phyloP scores from a whole-genome alignment of 1,140 invertebrate genomes.

The Cotesia vestalis region DNA sequence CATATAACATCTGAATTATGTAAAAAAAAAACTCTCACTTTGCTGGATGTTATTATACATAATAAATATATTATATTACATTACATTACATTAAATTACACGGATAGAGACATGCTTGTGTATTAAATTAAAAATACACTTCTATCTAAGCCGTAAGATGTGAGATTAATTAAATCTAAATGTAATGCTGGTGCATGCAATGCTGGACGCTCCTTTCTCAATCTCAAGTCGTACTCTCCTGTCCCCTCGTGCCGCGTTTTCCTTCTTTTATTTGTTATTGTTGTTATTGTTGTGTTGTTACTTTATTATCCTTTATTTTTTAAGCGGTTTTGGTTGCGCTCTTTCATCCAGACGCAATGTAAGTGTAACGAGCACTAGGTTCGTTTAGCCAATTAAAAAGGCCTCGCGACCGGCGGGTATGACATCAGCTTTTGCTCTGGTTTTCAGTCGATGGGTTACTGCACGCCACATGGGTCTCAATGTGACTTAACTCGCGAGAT shows the following conservation, averaged over 20 bases:
- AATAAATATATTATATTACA: too few species aligned
- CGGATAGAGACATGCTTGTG: background rate
- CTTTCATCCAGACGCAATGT: slow-evolving; percentile 14
- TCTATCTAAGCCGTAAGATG: too few species aligned
- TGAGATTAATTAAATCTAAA: too few species aligned
- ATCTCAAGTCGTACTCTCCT: too few species aligned
- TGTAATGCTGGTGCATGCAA: too few species aligned
- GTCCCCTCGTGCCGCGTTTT: background rate
- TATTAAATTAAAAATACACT: background rate
- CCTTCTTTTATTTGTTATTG: background rate
- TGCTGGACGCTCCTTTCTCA: too few species aligned
- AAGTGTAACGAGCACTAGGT: slow-evolving; percentile 45
- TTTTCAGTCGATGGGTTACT: slow-evolving; percentile 45
- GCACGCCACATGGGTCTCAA: slow-evolving; percentile 32
- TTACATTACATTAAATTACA: background rate
- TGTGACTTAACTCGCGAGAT: slow-evolving; percentile 32
- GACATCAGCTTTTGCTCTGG: slow-evolving; percentile 54
- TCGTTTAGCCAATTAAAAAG: slow-evolving; percentile 59
- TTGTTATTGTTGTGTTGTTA: too few species aligned
- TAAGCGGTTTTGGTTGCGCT: slow-evolving; percentile 10
- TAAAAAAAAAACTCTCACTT: background rate
- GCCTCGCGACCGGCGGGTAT: slow-evolving; percentile 40
- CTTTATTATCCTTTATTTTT: background rate
- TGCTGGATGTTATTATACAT: background rate
- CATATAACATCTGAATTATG: background rate